phyloP scores from a whole-genome alignment of 2,888 invertebrate species.

The Adineta ricciae region DNA sequence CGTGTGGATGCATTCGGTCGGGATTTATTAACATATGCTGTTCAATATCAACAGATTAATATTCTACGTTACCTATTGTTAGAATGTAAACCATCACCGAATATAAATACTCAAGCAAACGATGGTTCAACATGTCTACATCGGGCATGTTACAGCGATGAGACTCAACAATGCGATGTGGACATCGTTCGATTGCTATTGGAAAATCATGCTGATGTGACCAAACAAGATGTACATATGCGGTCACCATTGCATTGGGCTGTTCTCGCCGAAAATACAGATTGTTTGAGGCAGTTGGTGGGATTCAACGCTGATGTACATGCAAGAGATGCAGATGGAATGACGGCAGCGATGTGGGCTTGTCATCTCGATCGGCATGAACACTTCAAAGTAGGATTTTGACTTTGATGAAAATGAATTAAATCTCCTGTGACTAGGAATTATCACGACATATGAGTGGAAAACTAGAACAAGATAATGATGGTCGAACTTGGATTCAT shows the following conservation, averaged over 20 bases:
- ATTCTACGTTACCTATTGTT: constrained; percentile 24
- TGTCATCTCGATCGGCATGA: constrained; percentile 48
- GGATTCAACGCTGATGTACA: constrained; percentile 28
- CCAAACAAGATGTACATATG: constrained; percentile 25
- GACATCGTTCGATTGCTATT: constrained; percentile 25
- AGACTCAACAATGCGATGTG: neutral
- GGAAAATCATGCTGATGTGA: constrained; percentile 30
- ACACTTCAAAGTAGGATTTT: constrained; percentile 44
- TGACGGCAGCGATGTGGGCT: constrained; percentile 50
- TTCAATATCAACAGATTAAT: constrained; percentile 31
- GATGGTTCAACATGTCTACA: constrained; percentile 32
- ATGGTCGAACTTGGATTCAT: constrained; percentile 48
- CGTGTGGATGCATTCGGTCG: constrained; percentile 29
- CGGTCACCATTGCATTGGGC: constrained; percentile 32
- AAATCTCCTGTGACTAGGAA: neutral
- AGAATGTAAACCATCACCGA: constrained; percentile 8
- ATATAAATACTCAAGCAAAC: constrained; percentile 28
- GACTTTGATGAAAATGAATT: constrained; percentile 35
- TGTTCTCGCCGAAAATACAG: constrained; percentile 24
- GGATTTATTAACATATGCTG: constrained; percentile 31
- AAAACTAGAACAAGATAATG: constrained; percentile 40
- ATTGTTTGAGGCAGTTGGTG: constrained; percentile 30
- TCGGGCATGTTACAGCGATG: constrained; percentile 27
- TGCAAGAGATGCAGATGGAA: constrained; percentile 44
- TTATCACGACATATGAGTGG: neutral